phyloP scores from a whole-genome alignment of 2,888 invertebrate genomes.

The Pseudanteris insignis region DNA sequence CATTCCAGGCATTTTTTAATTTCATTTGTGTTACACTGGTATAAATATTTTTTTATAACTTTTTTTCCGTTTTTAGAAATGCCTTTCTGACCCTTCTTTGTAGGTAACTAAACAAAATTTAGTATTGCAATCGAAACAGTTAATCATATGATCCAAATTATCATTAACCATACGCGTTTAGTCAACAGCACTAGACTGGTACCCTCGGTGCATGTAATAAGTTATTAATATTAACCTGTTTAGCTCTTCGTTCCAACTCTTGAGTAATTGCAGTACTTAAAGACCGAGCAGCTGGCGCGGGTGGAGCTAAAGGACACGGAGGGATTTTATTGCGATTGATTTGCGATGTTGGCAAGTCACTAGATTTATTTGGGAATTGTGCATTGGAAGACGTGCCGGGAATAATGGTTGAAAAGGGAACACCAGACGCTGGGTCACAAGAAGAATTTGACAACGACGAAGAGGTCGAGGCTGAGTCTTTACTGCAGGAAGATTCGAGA shows the following conservation, averaged over 20 bases:
- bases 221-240: slow-evolving; percentile 67
- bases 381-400: slow-evolving; percentile 59
- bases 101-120: too few species aligned
- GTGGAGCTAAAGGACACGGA: slow-evolving; percentile 51
- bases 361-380: slow-evolving; percentile 51
- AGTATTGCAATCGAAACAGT: too few species aligned
- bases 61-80: too few species aligned
- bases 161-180: too few species aligned
- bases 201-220: too few species aligned
- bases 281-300: slow-evolving; percentile 63
- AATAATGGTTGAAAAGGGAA: slow-evolving; percentile 50
- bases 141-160: too few species aligned
- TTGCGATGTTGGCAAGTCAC: slow-evolving; percentile 46
- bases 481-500: slow-evolving; percentile 62
- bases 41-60: too few species aligned
- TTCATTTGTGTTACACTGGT: too few species aligned
- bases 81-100: too few species aligned
- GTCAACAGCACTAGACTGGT: too few species aligned
- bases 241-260: slow-evolving; percentile 75
- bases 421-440: slow-evolving; percentile 57
- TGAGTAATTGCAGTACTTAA: slow-evolving; percentile 77
- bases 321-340: slow-evolving; percentile 44
- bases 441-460: slow-evolving; percentile 63
- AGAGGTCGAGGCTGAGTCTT: slow-evolving; percentile 62
- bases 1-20: too few species aligned